Evolutionary conservation across 2,113 vertebrate species (phyloP).

Genomic region (rat (Rattus norvegicus)): DNA sequence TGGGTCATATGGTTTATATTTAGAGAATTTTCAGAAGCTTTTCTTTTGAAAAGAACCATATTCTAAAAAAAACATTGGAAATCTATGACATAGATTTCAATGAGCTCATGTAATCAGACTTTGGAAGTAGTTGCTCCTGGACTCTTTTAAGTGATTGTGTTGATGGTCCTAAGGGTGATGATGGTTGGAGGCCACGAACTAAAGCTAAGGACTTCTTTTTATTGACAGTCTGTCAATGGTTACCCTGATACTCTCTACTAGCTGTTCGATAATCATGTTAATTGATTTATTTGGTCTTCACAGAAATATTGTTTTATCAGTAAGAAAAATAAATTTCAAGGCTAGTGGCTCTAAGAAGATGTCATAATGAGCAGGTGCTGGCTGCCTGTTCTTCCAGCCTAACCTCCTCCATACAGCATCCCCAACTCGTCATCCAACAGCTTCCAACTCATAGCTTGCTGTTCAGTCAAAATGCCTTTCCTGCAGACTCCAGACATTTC

Average conservation of each 20-base stretch:
- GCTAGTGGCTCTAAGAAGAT: neutral
- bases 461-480: neutral
- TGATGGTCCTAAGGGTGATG: neutral
- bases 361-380: neutral
- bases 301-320: neutral
- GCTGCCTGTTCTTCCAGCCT: neutral
- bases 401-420: accelerated
- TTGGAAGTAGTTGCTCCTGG: neutral
- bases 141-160: neutral
- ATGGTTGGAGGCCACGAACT: no score
- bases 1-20: constrained; percentile 42
- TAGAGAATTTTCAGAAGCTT: constrained; percentile 14
- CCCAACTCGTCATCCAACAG: neutral
- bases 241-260: neutral
- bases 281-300: neutral
- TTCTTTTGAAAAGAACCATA: constrained; percentile 40
- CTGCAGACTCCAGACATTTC: neutral
- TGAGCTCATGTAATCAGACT: neutral
- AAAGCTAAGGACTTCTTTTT: neutral
- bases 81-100: neutral
- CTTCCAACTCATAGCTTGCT: neutral
- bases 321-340: neutral
- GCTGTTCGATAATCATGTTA: neutral
- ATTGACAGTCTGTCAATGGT: neutral
- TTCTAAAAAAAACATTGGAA: neutral